phyloP scores from a whole-genome alignment of 2,797 vertebrate genomes.

The Chiroxiphia lanceolata region DNA sequence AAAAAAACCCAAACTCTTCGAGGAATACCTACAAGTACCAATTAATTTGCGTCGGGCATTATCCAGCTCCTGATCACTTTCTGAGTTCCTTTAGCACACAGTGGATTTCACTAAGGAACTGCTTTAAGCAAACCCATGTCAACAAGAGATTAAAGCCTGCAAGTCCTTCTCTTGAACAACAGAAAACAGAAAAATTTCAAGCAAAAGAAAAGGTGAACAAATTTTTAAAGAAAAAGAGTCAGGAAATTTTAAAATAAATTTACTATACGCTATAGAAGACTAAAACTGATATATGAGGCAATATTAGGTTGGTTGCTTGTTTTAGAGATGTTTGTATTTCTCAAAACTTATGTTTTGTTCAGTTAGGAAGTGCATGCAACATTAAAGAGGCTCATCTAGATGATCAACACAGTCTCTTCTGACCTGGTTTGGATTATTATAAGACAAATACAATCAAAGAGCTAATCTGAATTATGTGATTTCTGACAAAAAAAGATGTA shows the following conservation, averaged over 20 bases:
- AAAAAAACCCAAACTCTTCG: not conserved
- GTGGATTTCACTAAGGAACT: not conserved
- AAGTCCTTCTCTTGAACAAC: not conserved
- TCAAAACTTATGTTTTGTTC: not conserved
- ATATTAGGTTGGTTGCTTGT: not conserved
- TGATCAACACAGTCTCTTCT: not conserved
- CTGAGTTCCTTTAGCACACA: not conserved
- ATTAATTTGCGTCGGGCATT: not conserved
- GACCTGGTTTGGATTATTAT: not conserved
- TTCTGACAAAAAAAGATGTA: not conserved
- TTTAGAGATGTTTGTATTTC: not conserved
- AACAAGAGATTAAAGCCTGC: not conserved
- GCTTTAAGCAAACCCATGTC: constrained; percentile 4
- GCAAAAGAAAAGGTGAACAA: not conserved
- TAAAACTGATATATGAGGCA: not conserved
- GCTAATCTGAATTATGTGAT: not conserved
- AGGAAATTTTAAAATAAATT: not conserved
- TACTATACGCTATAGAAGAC: not conserved
- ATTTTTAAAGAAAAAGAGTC: not conserved
- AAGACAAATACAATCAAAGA: not conserved
- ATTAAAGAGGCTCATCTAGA: not conserved
- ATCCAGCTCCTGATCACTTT: not conserved
- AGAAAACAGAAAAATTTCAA: not conserved
- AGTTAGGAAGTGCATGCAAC: not conserved
- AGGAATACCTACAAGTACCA: constrained; percentile 16